Percentiles rank a stretch among this genome's conserved stretches.
Conservation (phyloP, 2,797 vertebrate genomes). For the Enteromius viviparus region DNA sequence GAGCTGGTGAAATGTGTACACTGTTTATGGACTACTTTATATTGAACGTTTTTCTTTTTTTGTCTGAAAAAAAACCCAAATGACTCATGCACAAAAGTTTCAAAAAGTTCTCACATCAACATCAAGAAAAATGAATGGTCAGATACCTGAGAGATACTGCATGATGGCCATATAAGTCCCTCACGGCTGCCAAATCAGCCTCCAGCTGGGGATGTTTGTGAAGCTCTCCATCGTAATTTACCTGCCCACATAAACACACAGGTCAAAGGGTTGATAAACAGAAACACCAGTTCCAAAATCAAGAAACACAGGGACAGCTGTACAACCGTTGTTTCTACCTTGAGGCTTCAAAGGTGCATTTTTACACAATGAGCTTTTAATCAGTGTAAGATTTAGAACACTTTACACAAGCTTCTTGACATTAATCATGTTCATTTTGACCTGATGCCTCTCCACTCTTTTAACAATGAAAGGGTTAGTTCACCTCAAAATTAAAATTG, state of each 20-base stretch:
- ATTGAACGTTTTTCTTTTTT: not conserved
- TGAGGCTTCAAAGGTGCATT: constrained; percentile 1
- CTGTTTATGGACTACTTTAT: not conserved
- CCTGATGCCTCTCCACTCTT: constrained; percentile 1
- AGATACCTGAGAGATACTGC: constrained; percentile 92
- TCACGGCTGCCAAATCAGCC: constrained; percentile 85
- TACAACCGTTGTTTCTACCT: not conserved
- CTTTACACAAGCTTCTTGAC: constrained; percentile 10
- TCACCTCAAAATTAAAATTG: too few relatives aligned
- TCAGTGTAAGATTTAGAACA: not conserved
- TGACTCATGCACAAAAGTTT: not conserved
- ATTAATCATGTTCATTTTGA: constrained; percentile 18
- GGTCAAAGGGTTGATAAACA: constrained; percentile 24
- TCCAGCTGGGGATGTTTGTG: constrained; percentile 88
- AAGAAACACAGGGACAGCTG: constrained; percentile 22
- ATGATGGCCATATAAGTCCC: constrained; percentile 85
- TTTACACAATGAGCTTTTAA: constrained; percentile 13
- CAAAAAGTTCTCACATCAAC: not conserved
- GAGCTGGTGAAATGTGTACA: not conserved
- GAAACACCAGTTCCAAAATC: not conserved
- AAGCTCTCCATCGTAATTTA: constrained; percentile 88
- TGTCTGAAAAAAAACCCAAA: not conserved
- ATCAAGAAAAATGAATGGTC: constrained; percentile 13
- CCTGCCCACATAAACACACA: constrained; percentile 67
- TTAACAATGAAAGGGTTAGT: not conserved